These are phyloP conservation scores for Masnerella sp. DNA, from an alignment of 2,888 invertebrate genomes.

Conservation along the genomic window DNA sequence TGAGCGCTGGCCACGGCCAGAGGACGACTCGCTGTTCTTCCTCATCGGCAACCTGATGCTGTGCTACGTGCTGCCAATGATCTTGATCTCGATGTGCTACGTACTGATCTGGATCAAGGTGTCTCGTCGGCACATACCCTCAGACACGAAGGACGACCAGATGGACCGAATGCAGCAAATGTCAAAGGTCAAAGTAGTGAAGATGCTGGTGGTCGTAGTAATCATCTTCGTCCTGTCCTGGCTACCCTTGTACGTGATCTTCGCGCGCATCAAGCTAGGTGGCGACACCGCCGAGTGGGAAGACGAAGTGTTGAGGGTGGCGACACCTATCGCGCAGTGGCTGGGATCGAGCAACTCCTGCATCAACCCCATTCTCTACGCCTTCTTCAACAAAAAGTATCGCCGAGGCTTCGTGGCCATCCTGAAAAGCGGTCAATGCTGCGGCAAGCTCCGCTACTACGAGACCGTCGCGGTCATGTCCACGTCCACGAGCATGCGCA, in stretches of 20 bases:
- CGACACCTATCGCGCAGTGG: slow-evolving; percentile 94
- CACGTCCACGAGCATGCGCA: slow-evolving; percentile 90
- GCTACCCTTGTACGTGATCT: slow-evolving; percentile 93
- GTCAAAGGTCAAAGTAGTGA: slow-evolving; percentile 95
- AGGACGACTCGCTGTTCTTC: slow-evolving; percentile 91
- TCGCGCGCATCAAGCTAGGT: slow-evolving; percentile 90
- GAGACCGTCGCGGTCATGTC: slow-evolving; percentile 92
- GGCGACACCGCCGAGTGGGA: slow-evolving; percentile 85
- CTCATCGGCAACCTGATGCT: slow-evolving; percentile 92
- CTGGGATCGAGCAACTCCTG: slow-evolving; percentile 96
- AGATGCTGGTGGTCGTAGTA: slow-evolving; percentile 95
- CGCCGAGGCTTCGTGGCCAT: slow-evolving; percentile 93
- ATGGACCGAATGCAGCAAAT: slow-evolving; percentile 96
- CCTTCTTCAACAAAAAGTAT: slow-evolving; percentile 96
- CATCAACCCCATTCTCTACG: slow-evolving; percentile 96
- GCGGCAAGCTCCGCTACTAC: slow-evolving; percentile 90
- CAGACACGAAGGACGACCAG: slow-evolving; percentile 93
- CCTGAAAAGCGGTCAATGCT: slow-evolving; percentile 90
- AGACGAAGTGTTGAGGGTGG: slow-evolving; percentile 87
- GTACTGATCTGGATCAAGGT: slow-evolving; percentile 94
- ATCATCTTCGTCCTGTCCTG: slow-evolving; percentile 95
- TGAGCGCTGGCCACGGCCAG: slow-evolving; percentile 91
- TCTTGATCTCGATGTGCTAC: slow-evolving; percentile 94
- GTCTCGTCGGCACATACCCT: slow-evolving; percentile 91
- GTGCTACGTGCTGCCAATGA: slow-evolving; percentile 94